A percentile compares a stretch with the other conserved stretches of the same genome.
Conservation (phyloP, 2,888 invertebrate species). For the Ypsolopha scabrella region DNA sequence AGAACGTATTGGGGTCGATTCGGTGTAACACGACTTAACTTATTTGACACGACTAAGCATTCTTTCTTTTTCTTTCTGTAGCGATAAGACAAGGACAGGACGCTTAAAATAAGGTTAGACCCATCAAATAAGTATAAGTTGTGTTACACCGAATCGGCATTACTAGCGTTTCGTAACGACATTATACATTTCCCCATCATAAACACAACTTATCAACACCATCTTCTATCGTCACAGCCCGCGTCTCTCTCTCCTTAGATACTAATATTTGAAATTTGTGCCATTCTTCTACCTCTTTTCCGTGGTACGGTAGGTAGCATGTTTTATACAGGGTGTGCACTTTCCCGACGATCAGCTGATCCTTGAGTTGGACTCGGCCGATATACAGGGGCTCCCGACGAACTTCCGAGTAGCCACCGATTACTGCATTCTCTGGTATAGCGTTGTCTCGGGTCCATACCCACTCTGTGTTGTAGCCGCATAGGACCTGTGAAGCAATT, state of each 20-base stretch:
- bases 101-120: too few relatives aligned
- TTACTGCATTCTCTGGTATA: slow-evolving; percentile 77
- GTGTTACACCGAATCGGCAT: neutral
- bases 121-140: too few relatives aligned
- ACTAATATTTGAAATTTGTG: slow-evolving; percentile 31
- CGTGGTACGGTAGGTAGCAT: slow-evolving; percentile 75
- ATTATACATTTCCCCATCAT: too few relatives aligned
- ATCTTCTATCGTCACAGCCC: neutral
- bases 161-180: too few relatives aligned
- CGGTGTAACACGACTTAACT: too few relatives aligned
- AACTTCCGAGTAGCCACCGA: slow-evolving; percentile 69
- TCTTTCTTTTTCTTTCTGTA: too few relatives aligned
- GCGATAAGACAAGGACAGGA: too few relatives aligned
- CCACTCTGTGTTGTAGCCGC: slow-evolving; percentile 57
- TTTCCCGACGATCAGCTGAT: slow-evolving; percentile 84
- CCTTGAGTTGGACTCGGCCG: slow-evolving; percentile 76
- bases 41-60: too few relatives aligned
- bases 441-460: slow-evolving; percentile 64
- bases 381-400: slow-evolving; percentile 68
- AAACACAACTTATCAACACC: too few relatives aligned
- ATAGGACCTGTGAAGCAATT: slow-evolving; percentile 28
- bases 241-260: slow-evolving; percentile 1
- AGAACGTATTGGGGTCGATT: too few relatives aligned
- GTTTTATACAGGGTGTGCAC: slow-evolving; percentile 74
- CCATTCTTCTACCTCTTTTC: slow-evolving; percentile 22